These are phyloP conservation scores for Amia ocellicauda DNA, from an alignment of 2,113 vertebrate genomes.

Conservation along the genomic window DNA sequence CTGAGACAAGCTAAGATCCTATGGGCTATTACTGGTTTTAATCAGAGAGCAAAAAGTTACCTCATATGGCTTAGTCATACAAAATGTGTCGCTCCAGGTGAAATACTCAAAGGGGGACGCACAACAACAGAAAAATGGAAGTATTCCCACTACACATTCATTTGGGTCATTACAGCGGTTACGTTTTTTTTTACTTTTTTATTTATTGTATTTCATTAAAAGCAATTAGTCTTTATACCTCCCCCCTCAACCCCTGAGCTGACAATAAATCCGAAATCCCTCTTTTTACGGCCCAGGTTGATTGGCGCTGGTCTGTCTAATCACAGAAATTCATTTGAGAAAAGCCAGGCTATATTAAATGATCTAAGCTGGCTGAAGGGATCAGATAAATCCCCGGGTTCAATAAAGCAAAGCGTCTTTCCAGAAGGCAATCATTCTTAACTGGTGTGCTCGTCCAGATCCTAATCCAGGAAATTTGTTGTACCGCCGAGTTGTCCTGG, in stretches of 20 bases:
- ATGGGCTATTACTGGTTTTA: too few relatives aligned
- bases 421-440: slow-evolving; percentile 69
- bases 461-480: slow-evolving; percentile 66
- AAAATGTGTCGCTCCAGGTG: background rate
- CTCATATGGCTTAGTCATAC: background rate
- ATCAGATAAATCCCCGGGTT: slow-evolving; percentile 70
- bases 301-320: slow-evolving; percentile 51
- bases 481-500: slow-evolving; percentile 36
- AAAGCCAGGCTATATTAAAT: slow-evolving; percentile 62
- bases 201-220: background rate
- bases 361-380: slow-evolving; percentile 63
- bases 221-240: slow-evolving; percentile 28
- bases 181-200: background rate
- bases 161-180: background rate
- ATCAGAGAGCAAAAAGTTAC: too few relatives aligned
- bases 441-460: slow-evolving; percentile 58
- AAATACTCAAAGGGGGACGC: background rate
- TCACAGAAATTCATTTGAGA: slow-evolving; percentile 65
- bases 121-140: background rate
- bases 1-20: too few relatives aligned
- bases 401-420: slow-evolving; percentile 69
- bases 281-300: slow-evolving; percentile 33
- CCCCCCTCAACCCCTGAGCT: slow-evolving; percentile 1
- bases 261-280: slow-evolving; percentile 12
- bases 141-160: background rate